A percentile compares a stretch with the other conserved stretches of the same genome.
Evolutionary conservation across 2,797 vertebrate species (phyloP).

Genomic region (Cossypha niveicapilla): DNA sequence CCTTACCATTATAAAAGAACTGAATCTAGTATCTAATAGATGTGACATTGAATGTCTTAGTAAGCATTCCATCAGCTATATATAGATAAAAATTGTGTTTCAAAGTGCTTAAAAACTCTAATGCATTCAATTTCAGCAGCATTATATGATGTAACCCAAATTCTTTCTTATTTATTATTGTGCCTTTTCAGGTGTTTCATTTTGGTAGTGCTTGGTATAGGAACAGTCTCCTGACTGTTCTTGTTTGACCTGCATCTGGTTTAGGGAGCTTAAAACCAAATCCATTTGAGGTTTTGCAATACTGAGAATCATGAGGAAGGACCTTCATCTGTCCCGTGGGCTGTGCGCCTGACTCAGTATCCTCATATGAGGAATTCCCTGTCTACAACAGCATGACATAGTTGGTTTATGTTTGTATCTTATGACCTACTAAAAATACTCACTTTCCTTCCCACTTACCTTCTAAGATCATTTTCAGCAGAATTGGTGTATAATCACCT

Average conservation of each 20-base stretch:
- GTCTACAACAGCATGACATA: background rate
- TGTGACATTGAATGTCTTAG: background rate
- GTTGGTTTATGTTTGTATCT: constrained; percentile 20
- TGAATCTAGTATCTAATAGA: background rate
- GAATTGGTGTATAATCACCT: background rate
- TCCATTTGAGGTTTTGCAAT: background rate
- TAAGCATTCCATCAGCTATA: background rate
- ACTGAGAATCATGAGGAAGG: background rate
- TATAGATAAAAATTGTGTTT: background rate
- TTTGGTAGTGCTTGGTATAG: background rate
- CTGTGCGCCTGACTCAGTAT: background rate
- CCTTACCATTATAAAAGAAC: background rate
- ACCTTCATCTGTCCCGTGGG: background rate
- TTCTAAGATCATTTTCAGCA: background rate
- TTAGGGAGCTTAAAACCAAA: background rate
- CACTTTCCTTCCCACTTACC: background rate
- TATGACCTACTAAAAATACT: constrained; percentile 35
- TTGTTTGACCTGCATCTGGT: background rate
- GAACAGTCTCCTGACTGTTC: background rate
- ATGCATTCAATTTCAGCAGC: background rate
- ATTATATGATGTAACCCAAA: background rate
- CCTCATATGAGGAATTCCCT: constrained; percentile 28
- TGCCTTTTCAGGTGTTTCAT: background rate
- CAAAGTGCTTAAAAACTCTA: background rate
- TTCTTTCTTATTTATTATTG: background rate